These are phyloP conservation scores for Eufriesea mexicana DNA, from an alignment of 1,140 invertebrate genomes.

Conservation along the genomic window DNA sequence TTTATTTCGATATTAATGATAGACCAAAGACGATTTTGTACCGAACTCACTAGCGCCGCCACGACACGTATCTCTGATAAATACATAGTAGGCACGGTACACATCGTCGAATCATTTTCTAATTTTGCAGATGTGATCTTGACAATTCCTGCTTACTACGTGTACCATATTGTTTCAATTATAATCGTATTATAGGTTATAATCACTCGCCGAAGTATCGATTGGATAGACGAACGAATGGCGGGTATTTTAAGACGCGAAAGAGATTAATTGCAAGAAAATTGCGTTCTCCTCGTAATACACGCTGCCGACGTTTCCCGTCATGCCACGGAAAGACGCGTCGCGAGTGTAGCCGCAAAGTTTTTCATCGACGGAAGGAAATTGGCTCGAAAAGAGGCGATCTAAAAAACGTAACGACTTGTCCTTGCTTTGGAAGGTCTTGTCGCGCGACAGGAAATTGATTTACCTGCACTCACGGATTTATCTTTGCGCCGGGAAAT, in stretches of 20 bases:
- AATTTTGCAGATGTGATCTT: no score
- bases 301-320: not conserved
- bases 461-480: slow-evolving; percentile 64
- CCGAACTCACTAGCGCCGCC: no score
- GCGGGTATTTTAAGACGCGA: not conserved
- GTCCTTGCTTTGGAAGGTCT: slow-evolving; percentile 56
- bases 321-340: not conserved
- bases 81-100: no score
- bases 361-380: slow-evolving; percentile 61
- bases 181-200: no score
- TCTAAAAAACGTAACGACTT: slow-evolving; percentile 64
- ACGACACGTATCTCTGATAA: no score
- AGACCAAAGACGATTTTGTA: no score
- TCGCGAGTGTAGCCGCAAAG: slow-evolving; percentile 25
- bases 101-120: no score
- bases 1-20: no score
- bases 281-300: not conserved
- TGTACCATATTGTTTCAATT: no score
- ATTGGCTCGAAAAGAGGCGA: slow-evolving; percentile 61
- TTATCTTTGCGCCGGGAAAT: slow-evolving; percentile 62
- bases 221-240: no score
- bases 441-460: slow-evolving; percentile 63
- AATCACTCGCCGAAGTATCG: no score
- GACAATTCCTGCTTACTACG: no score
- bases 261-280: not conserved